A percentile compares a stretch with the other conserved stretches of the same genome.
Conservation (phyloP, 2,797 vertebrate species). For the Periparus ater region DNA sequence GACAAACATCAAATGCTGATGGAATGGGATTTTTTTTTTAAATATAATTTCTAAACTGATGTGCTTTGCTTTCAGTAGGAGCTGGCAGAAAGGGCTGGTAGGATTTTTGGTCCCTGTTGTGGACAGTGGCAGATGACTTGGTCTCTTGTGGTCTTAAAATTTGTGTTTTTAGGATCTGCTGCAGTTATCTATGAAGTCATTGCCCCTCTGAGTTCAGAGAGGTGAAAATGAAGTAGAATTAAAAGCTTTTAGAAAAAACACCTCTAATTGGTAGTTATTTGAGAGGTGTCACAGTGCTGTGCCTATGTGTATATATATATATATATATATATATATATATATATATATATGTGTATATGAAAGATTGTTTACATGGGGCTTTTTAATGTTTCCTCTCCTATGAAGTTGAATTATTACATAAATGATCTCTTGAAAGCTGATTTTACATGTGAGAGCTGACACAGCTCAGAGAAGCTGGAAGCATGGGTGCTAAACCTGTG, state of each 20-base stretch:
- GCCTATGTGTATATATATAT: background rate
- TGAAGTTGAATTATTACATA: background rate
- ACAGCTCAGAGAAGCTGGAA: background rate
- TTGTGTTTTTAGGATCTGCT: background rate
- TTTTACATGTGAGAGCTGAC: background rate
- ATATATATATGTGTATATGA: too few relatives aligned
- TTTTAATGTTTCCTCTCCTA: background rate
- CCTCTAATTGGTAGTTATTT: background rate
- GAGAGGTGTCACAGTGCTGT: background rate
- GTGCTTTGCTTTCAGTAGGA: background rate
- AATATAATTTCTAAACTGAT: background rate
- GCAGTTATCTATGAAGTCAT: background rate
- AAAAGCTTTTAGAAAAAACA: background rate
- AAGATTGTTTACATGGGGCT: background rate
- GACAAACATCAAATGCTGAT: background rate
- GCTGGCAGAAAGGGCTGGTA: background rate
- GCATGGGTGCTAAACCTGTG: background rate
- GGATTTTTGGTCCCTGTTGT: background rate
- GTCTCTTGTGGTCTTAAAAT: background rate
- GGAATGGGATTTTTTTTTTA: background rate
- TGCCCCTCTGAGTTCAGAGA: background rate
- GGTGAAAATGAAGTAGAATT: background rate
- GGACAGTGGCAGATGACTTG: background rate
- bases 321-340: too few relatives aligned
- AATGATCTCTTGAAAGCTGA: background rate